Evolutionary conservation across 2,888 invertebrate species (phyloP), one percentile per base, ranked within the genome.

Genomic region (Smittia sp.): DNA sequence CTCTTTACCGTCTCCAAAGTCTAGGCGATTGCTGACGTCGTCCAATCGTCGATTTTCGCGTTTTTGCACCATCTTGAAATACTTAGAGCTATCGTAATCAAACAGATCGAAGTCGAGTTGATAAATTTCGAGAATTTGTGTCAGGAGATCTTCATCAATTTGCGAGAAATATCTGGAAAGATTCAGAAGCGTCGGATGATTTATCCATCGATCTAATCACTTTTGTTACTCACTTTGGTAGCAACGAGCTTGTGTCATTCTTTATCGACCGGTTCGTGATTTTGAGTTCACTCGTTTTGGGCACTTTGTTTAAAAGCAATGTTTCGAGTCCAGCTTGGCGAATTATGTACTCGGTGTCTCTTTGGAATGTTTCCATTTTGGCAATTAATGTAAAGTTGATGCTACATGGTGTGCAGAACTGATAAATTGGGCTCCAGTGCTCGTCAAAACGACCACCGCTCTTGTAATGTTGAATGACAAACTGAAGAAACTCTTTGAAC

Each of bases 401-500:
- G 54, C 86, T 86, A 79, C 89, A 89, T 9, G 88, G 88, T 22
- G 88, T 86, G 78, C 89, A 89, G 78, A 88, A 88, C 76, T 84
- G 83, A 77, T 88, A 85, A 75, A 86, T 86, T 0, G 88, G 88
- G 9, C 87, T 85, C 88, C 88, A 89, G 78, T 89, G 88, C 76
- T 88, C 88, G 77, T 89, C 87, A 75, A 85, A 86, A 63, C 84
- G 82, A 68, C 86, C 84, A 22, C 84, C 84, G 1, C 81, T 79
- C 76, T 83, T 85, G 79, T 88, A 84, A 75, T 86, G 86, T 75
- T 87, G 85, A 58, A 89, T 85, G 74, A 91, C 84, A 82, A 89
- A 89, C 76, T 87, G 85, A 52, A 90, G 86, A 78, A 91, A 91
- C 81, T 91, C 90, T 76, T 87, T 86, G 79, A 91, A 90, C 15